These are phyloP conservation scores for Ditylenchus weischeri DNA, from an alignment of 2,888 invertebrate species.

Conservation along the genomic window DNA sequence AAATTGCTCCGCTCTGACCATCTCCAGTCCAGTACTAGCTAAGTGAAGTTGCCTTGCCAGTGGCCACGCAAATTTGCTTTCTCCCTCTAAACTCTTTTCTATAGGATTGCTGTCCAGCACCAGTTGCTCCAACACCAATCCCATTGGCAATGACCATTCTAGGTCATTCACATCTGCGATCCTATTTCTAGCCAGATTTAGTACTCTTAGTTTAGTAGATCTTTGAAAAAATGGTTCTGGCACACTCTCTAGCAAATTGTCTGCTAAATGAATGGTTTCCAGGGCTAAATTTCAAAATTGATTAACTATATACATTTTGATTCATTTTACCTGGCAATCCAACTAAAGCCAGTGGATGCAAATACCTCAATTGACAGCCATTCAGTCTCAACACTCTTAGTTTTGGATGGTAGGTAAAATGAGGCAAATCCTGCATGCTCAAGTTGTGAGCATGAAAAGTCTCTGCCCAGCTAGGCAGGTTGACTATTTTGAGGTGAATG, in stretches of 20 bases:
- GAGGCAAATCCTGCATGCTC: conserved; percentile 46
- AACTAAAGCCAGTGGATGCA: conserved; percentile 43
- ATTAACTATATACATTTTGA: no score
- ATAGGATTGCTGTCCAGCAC: conserved; percentile 47
- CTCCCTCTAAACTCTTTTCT: conserved; percentile 28
- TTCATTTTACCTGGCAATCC: conserved; percentile 37
- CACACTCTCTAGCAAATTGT: conserved; percentile 43
- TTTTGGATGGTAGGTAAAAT: conserved; percentile 45
- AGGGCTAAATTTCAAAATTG: conserved; percentile 21
- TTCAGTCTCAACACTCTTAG: conserved; percentile 43
- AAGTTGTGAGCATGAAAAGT: conserved; percentile 37
- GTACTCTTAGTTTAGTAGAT: conserved; percentile 36
- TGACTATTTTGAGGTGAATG: conserved; percentile 30
- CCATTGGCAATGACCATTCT: conserved; percentile 40
- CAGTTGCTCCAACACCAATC: conserved; percentile 42
- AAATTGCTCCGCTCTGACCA: conserved; percentile 38
- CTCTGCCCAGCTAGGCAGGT: conserved; percentile 37
- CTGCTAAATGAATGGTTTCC: conserved; percentile 44
- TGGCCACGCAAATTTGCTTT: conserved; percentile 31
- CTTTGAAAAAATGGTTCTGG: conserved; percentile 43
- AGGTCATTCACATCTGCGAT: conserved; percentile 42
- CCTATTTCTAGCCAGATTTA: conserved; percentile 44
- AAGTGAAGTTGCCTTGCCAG: conserved; percentile 42
- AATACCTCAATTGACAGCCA: conserved; percentile 40
- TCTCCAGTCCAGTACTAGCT: conserved; percentile 38